Base-by-base conservation (phyloP, 2,888 invertebrate species). In the Poecilobothrus nobilitatus region DNA sequence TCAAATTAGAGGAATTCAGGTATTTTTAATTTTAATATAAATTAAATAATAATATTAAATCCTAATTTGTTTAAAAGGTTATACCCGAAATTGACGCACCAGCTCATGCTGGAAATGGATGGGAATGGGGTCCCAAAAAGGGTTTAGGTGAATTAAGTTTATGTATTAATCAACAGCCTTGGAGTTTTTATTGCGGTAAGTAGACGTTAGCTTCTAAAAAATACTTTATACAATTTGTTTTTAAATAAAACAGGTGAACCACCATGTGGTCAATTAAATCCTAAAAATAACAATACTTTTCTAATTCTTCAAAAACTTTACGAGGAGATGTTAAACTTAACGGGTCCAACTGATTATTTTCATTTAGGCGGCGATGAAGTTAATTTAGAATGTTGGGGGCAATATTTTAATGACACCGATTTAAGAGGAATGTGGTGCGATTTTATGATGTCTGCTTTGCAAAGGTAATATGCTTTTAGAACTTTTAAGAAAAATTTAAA, bases 61-160 rank as follows among this genome's bases (percentile, higher is more conserved):
- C 7, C 44, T 65, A n/a, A 4, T 33, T 27, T 65, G 44, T 68
- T 0, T 86, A 93, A 67, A 84, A 94, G 70, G 89, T 95, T 15
- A 81, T 97, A 68, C 87, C 95, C 1, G 97, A 97, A 82, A 89
- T 95, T 69, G 95, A 95, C 81, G 90, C 93, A 15, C 96, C 96
- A 0, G 94, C 93, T 6, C 94, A 95, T 80, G 91, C 91, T 2
- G 92, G 93, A 4, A 90, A 91, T 73, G 93, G 93, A 1, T 94
- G 92, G 92, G 87, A 88, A 72, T 92, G 91, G 91, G 92, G 91
- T 21, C 87, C 89, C 0, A 84, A 86, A 68, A 87, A 88, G 68
- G 91, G 91, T 0, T 82, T 91, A 67, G 94, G 93, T 1, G 89
- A 91, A 69, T 82, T 94, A 61, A 91, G 91, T 12, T 85, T 92